Evolutionary conservation across 1,140 invertebrate genomes (phyloP), one percentile per base, ranked within the genome.

Genomic region (Hycleus phaleratus): DNA sequence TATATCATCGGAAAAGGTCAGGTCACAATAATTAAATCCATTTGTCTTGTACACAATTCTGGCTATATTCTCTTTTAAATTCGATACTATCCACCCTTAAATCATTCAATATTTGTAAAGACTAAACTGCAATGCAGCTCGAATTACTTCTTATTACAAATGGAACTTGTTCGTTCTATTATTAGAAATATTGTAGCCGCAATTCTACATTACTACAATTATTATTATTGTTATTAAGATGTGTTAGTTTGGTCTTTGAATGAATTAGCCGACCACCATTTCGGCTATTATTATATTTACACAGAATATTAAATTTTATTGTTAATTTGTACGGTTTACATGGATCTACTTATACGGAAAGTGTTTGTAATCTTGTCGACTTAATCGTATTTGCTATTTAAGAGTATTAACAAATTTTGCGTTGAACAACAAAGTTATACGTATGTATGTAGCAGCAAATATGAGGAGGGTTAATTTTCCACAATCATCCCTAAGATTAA

Each of bases 261-360:
- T 50, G 59, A 60, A 52, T 61, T 64, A 64, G 56, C 61, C 47
- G 59, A 64, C 62, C 62, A 49, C 62, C 52, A 52, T 51, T 61
- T 50, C 47, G 56, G 59, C 59, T 58, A 57, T 56, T 60, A 49
- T 49, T 32, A 64, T 64, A 59, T 64, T 60, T 60, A 61, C 62
- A 48, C 59, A 58, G 62, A 64, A 61, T 64, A 64, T 64, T 64
- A 64, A 64, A 61, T 64, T 64, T 64, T 64, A 64, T 64, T 58
- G 62, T 64, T 64, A 61, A 64, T 64, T 64, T 64, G 62, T 64
- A 57, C 43, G 39, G 49, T 49, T 49, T 58, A 58, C 44, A 58
- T 54, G 43, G 42, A 4, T 32, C 32, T 7, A 32, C 32, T 32
- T 32, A 32, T 32, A 32, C 32, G 7, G 32, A 32, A 32, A 32